phyloP scores from a whole-genome alignment of 2,888 invertebrate genomes.

The Caenorhabditis macrosperma region DNA sequence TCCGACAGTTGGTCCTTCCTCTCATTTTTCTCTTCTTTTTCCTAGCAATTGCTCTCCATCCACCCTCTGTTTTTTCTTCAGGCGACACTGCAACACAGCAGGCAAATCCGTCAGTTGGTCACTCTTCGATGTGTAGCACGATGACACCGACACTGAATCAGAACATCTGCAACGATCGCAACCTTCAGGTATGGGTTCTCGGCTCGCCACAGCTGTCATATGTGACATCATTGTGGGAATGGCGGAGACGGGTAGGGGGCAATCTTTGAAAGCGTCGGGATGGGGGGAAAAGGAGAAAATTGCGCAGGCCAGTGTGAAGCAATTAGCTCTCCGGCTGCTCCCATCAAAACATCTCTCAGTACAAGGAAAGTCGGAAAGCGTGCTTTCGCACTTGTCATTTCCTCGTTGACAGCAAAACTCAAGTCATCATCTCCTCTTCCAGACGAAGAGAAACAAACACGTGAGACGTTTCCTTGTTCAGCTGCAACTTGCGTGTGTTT shows the following conservation, averaged over 20 bases:
- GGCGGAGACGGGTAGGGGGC: neutral
- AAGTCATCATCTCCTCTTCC: neutral
- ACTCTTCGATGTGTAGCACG: slow-evolving; percentile 23
- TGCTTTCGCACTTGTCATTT: slow-evolving; percentile 15
- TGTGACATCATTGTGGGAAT: slow-evolving; percentile 25
- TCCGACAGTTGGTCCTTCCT: neutral
- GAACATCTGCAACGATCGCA: slow-evolving; percentile 7
- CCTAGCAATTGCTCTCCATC: neutral
- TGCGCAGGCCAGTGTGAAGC: slow-evolving; percentile 26
- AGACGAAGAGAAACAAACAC: neutral
- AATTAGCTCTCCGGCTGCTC: slow-evolving; percentile 37
- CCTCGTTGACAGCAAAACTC: neutral
- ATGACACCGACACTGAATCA: slow-evolving; percentile 41
- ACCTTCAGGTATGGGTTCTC: slow-evolving; percentile 1
- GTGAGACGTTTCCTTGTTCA: neutral
- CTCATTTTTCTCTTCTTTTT: slow-evolving; percentile 1
- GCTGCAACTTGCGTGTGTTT: slow-evolving; percentile 26
- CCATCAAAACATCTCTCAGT: slow-evolving; percentile 31
- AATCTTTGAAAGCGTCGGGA: slow-evolving; percentile 1
- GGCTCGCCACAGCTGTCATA: neutral
- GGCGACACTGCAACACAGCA: slow-evolving; percentile 26
- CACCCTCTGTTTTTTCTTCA: neutral
- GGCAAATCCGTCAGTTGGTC: slow-evolving; percentile 33
- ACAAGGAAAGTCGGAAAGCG: slow-evolving; percentile 15
- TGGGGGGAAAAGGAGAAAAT: neutral